Percentiles rank a stretch among this genome's conserved stretches.
phyloP scores from a whole-genome alignment of 2,797 vertebrate species.

The Buceros bicornis region DNA sequence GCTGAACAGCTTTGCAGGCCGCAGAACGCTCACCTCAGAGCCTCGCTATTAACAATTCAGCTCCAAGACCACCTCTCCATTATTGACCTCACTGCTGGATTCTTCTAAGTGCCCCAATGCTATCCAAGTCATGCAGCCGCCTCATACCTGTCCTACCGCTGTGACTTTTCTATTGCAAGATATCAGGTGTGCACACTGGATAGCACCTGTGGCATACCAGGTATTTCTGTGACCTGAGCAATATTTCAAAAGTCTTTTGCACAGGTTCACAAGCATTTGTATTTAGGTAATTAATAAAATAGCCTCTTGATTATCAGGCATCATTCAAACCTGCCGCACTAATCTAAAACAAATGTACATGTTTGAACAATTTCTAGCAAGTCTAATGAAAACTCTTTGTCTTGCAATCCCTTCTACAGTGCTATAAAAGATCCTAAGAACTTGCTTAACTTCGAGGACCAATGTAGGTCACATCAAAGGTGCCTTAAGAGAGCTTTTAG shows the following conservation, averaged over 20 bases:
- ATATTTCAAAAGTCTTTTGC: not conserved
- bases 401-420: not conserved
- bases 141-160: not conserved
- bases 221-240: not conserved
- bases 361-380: not conserved
- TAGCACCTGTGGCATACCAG: not conserved
- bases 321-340: not conserved
- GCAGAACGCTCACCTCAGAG: not conserved
- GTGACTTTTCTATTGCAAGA: not conserved
- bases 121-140: not conserved
- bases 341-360: not conserved
- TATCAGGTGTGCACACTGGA: not conserved
- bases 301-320: not conserved
- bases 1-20: rapidly evolving
- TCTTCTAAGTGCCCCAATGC: not conserved
- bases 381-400: not conserved
- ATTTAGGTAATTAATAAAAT: not conserved
- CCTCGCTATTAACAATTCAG: not conserved
- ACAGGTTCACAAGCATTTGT: not conserved
- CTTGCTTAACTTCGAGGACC: not conserved
- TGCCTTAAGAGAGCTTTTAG: not conserved
- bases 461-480: not conserved
- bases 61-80: not conserved
- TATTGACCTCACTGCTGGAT: not conserved
- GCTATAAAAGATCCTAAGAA: not conserved